phyloP scores from a whole-genome alignment of 1,140 invertebrate genomes.

The Dendroctonus ponderosae region DNA sequence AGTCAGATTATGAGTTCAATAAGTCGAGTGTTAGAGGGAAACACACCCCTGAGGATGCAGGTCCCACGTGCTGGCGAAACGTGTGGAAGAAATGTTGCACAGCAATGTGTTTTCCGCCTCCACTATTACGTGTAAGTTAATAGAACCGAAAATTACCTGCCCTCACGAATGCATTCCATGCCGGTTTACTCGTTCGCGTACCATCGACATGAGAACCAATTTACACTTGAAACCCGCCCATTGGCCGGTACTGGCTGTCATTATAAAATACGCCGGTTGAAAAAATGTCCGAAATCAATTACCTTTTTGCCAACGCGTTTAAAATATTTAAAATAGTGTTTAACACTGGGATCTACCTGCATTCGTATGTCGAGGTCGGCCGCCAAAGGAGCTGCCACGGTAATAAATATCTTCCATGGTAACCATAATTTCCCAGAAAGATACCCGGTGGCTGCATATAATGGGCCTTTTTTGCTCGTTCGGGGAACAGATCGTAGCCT shows the following conservation, averaged over 20 bases:
- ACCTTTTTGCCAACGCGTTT: conserved; percentile 20
- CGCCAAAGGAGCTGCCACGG: conserved; percentile 18
- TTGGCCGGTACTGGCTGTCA: conserved; percentile 3
- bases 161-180: no score
- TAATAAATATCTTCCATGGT: conserved; percentile 22
- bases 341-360: conserved; percentile 22
- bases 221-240: neutral
- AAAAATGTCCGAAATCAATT: conserved; percentile 21
- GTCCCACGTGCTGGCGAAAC: no score
- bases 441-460: conserved; percentile 25
- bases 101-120: no score
- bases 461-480: conserved; percentile 17
- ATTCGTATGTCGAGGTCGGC: conserved; percentile 16
- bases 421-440: conserved; percentile 23
- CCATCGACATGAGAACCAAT: neutral
- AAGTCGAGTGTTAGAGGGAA: no score
- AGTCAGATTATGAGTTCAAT: no score
- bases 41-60: no score
- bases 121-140: no score
- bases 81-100: no score
- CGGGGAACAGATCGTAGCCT: conserved; percentile 3
- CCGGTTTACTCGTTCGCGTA: no score
- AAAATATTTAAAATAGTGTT: conserved; percentile 29
- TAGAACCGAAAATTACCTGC: no score
- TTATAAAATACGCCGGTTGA: conserved; percentile 9